Evolutionary conservation across 2,113 vertebrate genomes (phyloP), one percentile per base, ranked within the genome.

Genomic region (Dasyprocta punctata): DNA sequence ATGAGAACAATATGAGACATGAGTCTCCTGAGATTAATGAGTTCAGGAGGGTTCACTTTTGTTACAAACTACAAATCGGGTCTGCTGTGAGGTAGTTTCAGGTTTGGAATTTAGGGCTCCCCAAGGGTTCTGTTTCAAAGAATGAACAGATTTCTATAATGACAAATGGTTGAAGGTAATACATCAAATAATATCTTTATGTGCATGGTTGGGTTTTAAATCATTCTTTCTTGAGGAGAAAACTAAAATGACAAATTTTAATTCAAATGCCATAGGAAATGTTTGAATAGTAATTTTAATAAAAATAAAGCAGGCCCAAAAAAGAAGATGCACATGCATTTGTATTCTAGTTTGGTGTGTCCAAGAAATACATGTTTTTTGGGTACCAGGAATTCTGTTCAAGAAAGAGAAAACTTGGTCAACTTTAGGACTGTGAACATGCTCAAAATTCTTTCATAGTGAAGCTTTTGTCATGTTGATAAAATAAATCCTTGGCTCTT

Each of bases 91-190:
- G 83, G 56, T 93, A 77, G 92, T 96, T 95, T 86, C 83, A 77
- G 60, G 38, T 87, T 95, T 94, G 75, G 83, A 95, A 94, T 96
- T 94, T 97, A 97, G 89, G 89, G 89, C 54, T 93, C 97, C 98
- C 96, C 58, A 71, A 94, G 93, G 86, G 54, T 85, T 95, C 93
- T 96, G 47, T 86, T 97, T 85, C 96, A 93, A 93, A 96, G 91
- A 96, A 69, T 2, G 11, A 96, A 73, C 56, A 81, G 63, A 78
- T 33, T 49, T 85, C 67, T 85, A 63, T 65, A 41, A 89, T 94
- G 89, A 94, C 30, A 36, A 84, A 83, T 84, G n/a, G 63, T 94
- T 47, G 71, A 86, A 67, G 65, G 80, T 8, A 86, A 84, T 84
- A 69, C 80, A 88, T 89, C 89, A 94, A 93, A 88, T 92, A 78